A percentile compares a stretch with the other conserved stretches of the same genome.
phyloP scores from a whole-genome alignment of 2,113 vertebrate species.

The Triplophysa tibetana region DNA sequence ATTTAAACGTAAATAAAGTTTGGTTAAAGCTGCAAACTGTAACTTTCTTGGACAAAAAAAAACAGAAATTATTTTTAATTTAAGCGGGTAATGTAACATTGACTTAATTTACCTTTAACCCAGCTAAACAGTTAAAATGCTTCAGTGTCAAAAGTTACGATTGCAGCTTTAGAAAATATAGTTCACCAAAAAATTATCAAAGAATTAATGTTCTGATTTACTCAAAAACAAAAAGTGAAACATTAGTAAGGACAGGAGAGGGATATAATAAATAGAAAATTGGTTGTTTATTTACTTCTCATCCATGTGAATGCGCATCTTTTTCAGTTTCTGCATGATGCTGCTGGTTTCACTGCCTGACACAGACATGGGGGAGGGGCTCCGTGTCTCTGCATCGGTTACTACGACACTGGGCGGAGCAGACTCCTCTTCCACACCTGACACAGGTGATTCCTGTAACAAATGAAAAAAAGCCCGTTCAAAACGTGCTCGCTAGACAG shows the following conservation, averaged over 20 bases:
- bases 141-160: too few relatives aligned
- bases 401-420: constrained; percentile 70
- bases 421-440: constrained; percentile 68
- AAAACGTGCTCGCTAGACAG: not conserved
- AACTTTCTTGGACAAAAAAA: too few relatives aligned
- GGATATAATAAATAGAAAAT: not conserved
- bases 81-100: too few relatives aligned
- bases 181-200: not conserved
- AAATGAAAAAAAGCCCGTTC: not conserved
- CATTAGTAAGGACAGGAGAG: not conserved
- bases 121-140: too few relatives aligned
- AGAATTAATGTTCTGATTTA: not conserved
- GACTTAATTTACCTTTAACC: too few relatives aligned
- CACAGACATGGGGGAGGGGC: constrained; percentile 86
- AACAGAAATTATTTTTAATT: too few relatives aligned
- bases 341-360: constrained; percentile 97
- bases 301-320: constrained; percentile 95
- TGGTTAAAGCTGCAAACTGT: not conserved
- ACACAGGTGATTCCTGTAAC: constrained; percentile 77
- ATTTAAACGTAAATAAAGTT: not conserved
- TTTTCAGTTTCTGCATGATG: constrained; percentile 98
- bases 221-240: not conserved
- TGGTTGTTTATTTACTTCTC: constrained; percentile 84
- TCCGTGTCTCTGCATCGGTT: constrained; percentile 81
- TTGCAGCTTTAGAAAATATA: too few relatives aligned